Conservation (phyloP, 2,113 vertebrate genomes). For the Indicator maculatus region DNA sequence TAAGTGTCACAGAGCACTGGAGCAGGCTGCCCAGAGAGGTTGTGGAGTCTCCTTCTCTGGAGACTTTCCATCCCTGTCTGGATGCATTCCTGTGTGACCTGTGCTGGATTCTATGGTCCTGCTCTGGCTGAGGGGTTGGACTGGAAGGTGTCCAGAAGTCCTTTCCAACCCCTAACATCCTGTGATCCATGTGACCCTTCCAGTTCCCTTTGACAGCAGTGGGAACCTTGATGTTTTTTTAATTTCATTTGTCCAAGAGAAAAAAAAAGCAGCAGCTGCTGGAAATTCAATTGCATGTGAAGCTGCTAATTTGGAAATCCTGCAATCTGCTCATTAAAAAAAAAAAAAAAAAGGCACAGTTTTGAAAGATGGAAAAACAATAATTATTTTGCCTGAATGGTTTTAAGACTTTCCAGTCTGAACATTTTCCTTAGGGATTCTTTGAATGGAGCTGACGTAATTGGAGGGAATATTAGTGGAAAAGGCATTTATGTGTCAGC, state of each 20-base stretch:
- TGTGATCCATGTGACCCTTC: not conserved
- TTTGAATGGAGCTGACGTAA: not conserved
- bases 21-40: too few relatives aligned
- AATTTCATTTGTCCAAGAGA: not conserved
- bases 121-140: too few relatives aligned
- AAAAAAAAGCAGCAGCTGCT: not conserved
- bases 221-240: not conserved
- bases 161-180: too few relatives aligned
- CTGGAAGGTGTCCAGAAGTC: too few relatives aligned
- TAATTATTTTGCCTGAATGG: conserved; percentile 13
- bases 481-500: not conserved
- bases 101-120: too few relatives aligned
- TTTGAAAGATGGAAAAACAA: not conserved
- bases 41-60: too few relatives aligned
- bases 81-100: too few relatives aligned
- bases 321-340: not conserved
- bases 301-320: not conserved
- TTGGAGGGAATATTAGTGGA: not conserved
- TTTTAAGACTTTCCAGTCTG: not conserved
- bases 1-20: too few relatives aligned
- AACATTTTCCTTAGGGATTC: not conserved
- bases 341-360: not conserved
- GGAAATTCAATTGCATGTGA: not conserved
- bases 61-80: too few relatives aligned
- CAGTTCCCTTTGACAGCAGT: not conserved